Evolutionary conservation across 2,888 invertebrate species (phyloP).

Genomic region (Drosophila affinis): DNA sequence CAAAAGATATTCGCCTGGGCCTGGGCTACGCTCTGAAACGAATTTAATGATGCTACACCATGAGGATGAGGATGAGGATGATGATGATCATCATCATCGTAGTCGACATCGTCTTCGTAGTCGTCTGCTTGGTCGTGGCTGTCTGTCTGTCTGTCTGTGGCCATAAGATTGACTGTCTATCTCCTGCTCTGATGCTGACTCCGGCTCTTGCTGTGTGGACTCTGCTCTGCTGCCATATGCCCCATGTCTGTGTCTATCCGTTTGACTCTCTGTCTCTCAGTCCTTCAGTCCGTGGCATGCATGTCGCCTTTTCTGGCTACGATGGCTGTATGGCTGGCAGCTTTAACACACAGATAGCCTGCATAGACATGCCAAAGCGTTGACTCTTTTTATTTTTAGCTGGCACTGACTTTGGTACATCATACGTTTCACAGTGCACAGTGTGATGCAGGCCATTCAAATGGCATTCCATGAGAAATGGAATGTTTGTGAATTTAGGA

Average conservation of each 20-base stretch:
- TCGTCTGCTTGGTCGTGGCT: slow-evolving; percentile 51
- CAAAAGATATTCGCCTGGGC: slow-evolving; percentile 62
- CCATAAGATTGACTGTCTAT: slow-evolving; percentile 79
- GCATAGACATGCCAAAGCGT: slow-evolving; percentile 76
- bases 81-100: slow-evolving; percentile 33
- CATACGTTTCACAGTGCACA: slow-evolving; percentile 39
- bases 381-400: slow-evolving; percentile 77
- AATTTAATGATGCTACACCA: slow-evolving; percentile 74
- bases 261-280: slow-evolving; percentile 15
- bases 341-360: slow-evolving; percentile 52
- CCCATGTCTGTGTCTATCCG: slow-evolving; percentile 42
- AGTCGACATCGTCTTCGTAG: slow-evolving; percentile 13
- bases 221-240: slow-evolving; percentile 37
- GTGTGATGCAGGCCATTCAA: slow-evolving; percentile 26
- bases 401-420: slow-evolving; percentile 58
- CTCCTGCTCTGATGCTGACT: slow-evolving; percentile 42
- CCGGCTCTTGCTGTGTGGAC: slow-evolving; percentile 7
- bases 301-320: slow-evolving; percentile 67
- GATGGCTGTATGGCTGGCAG: slow-evolving; percentile 31
- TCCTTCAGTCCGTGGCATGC: slow-evolving; percentile 59
- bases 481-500: too few species aligned
- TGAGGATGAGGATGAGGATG: not conserved
- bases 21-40: slow-evolving; percentile 62
- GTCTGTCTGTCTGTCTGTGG: slow-evolving; percentile 50
- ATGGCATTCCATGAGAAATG: too few species aligned